Evolutionary conservation across 2,888 invertebrate species (phyloP).

Genomic region (Ecliptopera silaceata): DNA sequence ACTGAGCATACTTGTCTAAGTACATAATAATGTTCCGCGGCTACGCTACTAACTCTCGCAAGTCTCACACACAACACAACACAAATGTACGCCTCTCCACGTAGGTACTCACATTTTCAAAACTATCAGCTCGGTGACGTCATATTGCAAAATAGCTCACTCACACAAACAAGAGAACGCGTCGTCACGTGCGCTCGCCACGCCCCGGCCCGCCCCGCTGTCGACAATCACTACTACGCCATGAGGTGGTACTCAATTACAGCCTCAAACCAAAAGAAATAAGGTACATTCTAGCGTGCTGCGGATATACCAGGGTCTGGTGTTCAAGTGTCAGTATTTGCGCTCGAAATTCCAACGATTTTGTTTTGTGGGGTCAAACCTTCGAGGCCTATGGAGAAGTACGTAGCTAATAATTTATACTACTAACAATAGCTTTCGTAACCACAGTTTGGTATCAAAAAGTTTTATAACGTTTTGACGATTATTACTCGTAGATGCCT

Average conservation of each 20-base stretch:
- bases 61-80: too few species aligned
- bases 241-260: constrained; percentile 6
- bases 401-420: constrained; percentile 18
- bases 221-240: constrained; percentile 44
- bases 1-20: too few species aligned
- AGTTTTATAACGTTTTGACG: constrained; percentile 23
- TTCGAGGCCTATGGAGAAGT: constrained; percentile 24
- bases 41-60: too few species aligned
- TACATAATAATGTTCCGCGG: too few species aligned
- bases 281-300: constrained; percentile 15
- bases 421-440: constrained; percentile 25
- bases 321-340: constrained; percentile 32
- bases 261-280: constrained; percentile 4
- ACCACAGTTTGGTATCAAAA: constrained; percentile 25
- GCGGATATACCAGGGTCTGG: constrained; percentile 7
- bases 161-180: constrained; percentile 9
- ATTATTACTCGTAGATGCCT: constrained; percentile 26
- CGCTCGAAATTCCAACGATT: constrained; percentile 35
- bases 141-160: constrained; percentile 34
- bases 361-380: constrained; percentile 36
- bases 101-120: neutral
- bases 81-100: neutral
- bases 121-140: constrained; percentile 17
- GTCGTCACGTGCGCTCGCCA: constrained; percentile 59
- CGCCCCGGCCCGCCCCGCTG: constrained; percentile 73